phyloP scores from a whole-genome alignment of 2,797 vertebrate species.

The Ctenopoma kingsleyae region DNA sequence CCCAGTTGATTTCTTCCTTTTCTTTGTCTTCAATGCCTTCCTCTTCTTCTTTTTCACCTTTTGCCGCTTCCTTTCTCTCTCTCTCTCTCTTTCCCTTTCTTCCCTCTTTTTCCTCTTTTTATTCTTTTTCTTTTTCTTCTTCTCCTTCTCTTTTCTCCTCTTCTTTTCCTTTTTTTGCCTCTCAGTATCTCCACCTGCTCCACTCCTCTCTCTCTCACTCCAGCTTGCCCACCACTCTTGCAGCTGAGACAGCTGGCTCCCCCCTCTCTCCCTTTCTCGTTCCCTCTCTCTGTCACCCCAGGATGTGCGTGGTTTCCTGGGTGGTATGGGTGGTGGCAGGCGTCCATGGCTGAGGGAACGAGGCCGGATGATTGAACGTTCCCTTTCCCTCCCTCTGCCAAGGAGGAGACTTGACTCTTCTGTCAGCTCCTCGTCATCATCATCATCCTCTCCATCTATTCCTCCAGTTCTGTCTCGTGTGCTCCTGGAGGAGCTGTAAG shows the following conservation, averaged over 20 bases:
- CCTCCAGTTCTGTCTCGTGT: conserved; percentile 82
- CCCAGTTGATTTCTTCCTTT: conserved; percentile 80
- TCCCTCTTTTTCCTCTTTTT: conserved; percentile 85
- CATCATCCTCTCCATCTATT: conserved; percentile 84
- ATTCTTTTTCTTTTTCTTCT: conserved; percentile 86
- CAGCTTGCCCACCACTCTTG: conserved; percentile 89
- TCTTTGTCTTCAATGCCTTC: conserved; percentile 80
- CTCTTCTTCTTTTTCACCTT: conserved; percentile 87
- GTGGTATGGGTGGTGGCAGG: conserved; percentile 85
- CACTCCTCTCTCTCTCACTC: conserved; percentile 84
- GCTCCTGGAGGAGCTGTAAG: conserved; percentile 85
- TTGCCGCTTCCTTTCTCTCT: conserved; percentile 84
- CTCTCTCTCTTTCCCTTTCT: conserved; percentile 82
- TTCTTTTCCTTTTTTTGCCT: conserved; percentile 84
- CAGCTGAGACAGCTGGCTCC: conserved; percentile 86
- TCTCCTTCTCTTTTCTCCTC: conserved; percentile 84
- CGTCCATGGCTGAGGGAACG: conserved; percentile 86
- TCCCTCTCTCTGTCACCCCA: conserved; percentile 91
- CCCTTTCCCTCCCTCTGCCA: conserved; percentile 81
- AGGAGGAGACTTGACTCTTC: conserved; percentile 89
- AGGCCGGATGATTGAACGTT: conserved; percentile 82
- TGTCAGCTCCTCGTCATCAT: conserved; percentile 85
- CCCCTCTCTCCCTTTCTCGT: conserved; percentile 82
- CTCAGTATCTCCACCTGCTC: conserved; percentile 71
- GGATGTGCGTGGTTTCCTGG: conserved; percentile 85